These are phyloP conservation scores for Nemurella pictetii DNA, from an alignment of 2,888 invertebrate species.

Conservation along the genomic window DNA sequence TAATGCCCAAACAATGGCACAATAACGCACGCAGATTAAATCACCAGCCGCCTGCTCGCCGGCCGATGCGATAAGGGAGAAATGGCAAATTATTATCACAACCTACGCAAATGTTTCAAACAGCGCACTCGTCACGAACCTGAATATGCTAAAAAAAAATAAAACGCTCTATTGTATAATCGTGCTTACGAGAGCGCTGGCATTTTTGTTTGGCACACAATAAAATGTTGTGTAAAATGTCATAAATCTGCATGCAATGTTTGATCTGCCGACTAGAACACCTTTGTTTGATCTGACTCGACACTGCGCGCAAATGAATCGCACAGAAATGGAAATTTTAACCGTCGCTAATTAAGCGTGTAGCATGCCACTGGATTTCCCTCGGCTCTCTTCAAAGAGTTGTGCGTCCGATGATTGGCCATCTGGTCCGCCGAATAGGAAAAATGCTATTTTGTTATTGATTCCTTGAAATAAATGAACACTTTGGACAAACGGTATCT, in stretches of 20 bases:
- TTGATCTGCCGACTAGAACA: background rate
- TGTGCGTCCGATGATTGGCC: no score
- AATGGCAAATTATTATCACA: background rate
- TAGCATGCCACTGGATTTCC: no score
- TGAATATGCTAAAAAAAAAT: background rate
- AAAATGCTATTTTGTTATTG: no score
- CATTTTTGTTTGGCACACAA: background rate
- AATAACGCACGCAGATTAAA: background rate
- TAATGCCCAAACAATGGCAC: background rate
- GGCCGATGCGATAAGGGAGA: background rate
- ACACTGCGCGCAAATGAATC: background rate
- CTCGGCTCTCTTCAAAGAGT: no score
- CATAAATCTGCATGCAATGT: background rate
- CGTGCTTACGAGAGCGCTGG: background rate
- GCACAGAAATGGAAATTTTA: no score
- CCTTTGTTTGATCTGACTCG: background rate
- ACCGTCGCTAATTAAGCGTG: no score
- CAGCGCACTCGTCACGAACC: background rate
- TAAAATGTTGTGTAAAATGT: background rate
- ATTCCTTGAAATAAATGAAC: no score
- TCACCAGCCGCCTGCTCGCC: background rate
- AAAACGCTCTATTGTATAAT: background rate
- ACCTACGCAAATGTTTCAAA: background rate
- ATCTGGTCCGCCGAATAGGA: no score
- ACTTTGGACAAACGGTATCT: no score